These are phyloP conservation scores for Diplodus puntazzo DNA, from an alignment of 2,797 vertebrate species.

Conservation along the genomic window DNA sequence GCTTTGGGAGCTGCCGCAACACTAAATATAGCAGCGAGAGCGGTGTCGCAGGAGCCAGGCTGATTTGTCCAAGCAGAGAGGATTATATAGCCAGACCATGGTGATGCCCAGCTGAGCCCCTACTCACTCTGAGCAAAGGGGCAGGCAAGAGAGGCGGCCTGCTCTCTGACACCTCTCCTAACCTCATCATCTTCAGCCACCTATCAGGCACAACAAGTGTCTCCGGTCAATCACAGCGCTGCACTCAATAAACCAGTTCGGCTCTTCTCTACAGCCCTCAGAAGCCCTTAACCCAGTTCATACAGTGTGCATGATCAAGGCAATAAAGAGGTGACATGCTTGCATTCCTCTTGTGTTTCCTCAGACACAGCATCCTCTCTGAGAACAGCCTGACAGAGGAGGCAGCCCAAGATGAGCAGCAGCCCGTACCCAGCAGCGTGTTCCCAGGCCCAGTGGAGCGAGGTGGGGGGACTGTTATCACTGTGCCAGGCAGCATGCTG, in stretches of 20 bases:
- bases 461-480: conserved; percentile 67
- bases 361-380: conserved; percentile 64
- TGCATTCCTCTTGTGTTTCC: conserved; percentile 42
- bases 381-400: conserved; percentile 76
- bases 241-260: conserved; percentile 37
- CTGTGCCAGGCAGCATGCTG: conserved; percentile 83
- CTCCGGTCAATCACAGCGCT: conserved; percentile 29
- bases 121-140: conserved; percentile 36
- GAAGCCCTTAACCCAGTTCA: conserved; percentile 19
- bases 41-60: conserved; percentile 59
- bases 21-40: conserved; percentile 80
- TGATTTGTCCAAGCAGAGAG: conserved; percentile 73
- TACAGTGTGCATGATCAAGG: conserved; percentile 4
- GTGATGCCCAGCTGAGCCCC: conserved; percentile 73
- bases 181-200: conserved; percentile 48
- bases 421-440: conserved; percentile 20
- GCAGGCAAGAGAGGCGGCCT: conserved; percentile 22
- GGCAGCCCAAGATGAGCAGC: conserved; percentile 49
- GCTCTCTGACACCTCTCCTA: conserved; percentile 44
- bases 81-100: conserved; percentile 72
- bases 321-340: conserved; percentile 42
- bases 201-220: conserved; percentile 17
- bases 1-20: conserved; percentile 63
- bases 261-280: conserved; percentile 23
- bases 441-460: conserved; percentile 50